Evolutionary conservation across 2,797 vertebrate genomes (phyloP), one percentile per base, ranked within the genome.

Genomic region (Enoplosus armatus): DNA sequence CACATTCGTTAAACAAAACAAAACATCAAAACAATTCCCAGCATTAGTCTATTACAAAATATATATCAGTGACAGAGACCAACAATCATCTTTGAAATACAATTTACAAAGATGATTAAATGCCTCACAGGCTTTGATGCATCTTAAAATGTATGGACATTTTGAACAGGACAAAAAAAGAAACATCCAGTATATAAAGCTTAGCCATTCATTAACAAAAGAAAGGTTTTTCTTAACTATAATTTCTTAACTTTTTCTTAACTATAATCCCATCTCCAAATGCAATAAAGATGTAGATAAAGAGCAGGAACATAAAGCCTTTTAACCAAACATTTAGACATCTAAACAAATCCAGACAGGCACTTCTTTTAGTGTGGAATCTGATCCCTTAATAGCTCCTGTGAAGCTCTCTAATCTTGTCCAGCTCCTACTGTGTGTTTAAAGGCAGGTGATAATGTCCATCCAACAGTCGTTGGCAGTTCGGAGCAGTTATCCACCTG

Each of bases 401-500:
- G 43, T 72, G 62, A 72, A 66, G 50, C 59, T 74, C 79, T 83
- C 61, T 88, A 85, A 84, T 88, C 77, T 81, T 29, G 24, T 66
- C 48, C 58, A 60, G 68, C 68, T 89, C 88, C 86, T 82, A 65
- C 88, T 77, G 81, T 76, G 84, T 43, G 26, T 87, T 90, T 90
- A 55, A 82, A 78, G 33, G 80, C 76, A 88, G 86, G 82, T 85
- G 88, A 82, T 87, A 83, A 89, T 62, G 62, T 78, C 18, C 10
- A 26, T 76, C 54, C 48, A 74, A 81, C 20, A 65, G 60, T 73
- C 18, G 7, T 7, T 79, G 75, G 75, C 75, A 31, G 39, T 87
- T 81, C 56, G 65, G 29, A 77, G 77, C 79, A 61, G 79, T 89
- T 82, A 78, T 64, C 80, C 83, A 88, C 90, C 88, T 89, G 82